Conservation (phyloP, 2,888 invertebrate genomes). For the Coecobrya sp. region DNA sequence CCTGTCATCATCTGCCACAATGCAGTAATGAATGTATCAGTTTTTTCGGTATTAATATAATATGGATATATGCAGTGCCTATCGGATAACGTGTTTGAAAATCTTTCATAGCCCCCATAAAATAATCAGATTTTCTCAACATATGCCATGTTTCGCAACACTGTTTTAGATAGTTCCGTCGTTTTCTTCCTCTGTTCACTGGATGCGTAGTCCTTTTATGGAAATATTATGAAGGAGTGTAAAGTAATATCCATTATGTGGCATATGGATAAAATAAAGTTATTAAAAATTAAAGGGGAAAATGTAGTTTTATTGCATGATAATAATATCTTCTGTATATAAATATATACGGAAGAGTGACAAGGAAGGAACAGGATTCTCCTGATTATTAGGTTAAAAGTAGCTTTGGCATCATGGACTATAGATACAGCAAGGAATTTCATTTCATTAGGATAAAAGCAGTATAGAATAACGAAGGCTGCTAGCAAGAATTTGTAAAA, state of each 20-base stretch:
- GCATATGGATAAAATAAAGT: constrained; percentile 33
- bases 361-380: not conserved
- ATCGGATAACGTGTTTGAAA: too few species aligned
- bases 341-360: not conserved
- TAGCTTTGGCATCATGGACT: not conserved
- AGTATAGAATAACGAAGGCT: not conserved
- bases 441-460: constrained; percentile 43
- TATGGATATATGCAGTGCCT: not conserved
- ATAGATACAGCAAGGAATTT: not conserved
- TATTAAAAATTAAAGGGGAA: constrained; percentile 42
- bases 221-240: not conserved
- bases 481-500: not conserved
- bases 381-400: not conserved
- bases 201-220: not conserved
- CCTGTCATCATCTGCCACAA: constrained; percentile 73
- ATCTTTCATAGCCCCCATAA: not conserved
- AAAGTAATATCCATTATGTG: constrained; percentile 5
- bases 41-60: constrained; percentile 25
- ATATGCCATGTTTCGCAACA: constrained; percentile 21
- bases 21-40: constrained; percentile 27
- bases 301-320: constrained; percentile 1
- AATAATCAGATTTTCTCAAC: constrained; percentile 56
- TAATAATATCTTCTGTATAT: not conserved
- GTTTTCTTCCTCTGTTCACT: not conserved
- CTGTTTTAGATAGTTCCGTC: not conserved